phyloP scores from a whole-genome alignment of 2,888 invertebrate species.

The Aphodius granarius region DNA sequence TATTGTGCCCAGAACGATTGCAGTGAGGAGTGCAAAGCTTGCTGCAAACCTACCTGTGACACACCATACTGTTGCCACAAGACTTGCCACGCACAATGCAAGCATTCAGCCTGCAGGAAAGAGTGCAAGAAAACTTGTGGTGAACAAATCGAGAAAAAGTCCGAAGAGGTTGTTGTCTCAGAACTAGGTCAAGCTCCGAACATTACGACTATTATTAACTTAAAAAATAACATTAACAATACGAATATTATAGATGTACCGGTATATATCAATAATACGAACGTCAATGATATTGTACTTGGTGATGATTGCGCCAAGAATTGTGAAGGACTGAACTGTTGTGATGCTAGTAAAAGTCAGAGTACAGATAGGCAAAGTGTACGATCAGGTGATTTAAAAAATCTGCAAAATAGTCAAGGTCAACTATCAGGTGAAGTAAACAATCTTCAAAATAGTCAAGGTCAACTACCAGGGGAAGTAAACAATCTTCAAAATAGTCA shows the following conservation, averaged over 20 bases:
- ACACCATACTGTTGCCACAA: conserved; percentile 49
- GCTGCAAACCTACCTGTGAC: conserved; percentile 39
- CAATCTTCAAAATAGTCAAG: background rate
- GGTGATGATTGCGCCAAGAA: no score
- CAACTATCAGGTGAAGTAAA: no score
- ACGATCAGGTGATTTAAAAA: no score
- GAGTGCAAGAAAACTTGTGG: conserved; percentile 41
- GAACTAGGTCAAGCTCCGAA: conserved; percentile 33
- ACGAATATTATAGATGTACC: conserved; percentile 46
- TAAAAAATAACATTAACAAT: conserved; percentile 22
- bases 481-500: conserved; percentile 2
- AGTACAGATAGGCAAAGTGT: no score
- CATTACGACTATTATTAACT: conserved; percentile 23
- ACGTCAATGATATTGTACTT: conserved; percentile 51
- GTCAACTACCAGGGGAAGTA: background rate
- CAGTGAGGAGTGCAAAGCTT: conserved; percentile 42
- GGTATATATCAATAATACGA: conserved; percentile 49
- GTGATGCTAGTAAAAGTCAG: no score
- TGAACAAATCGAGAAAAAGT: conserved; percentile 4
- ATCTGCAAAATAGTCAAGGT: no score
- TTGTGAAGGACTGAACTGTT: no score
- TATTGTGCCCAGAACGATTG: conserved; percentile 29
- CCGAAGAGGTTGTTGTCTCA: conserved; percentile 44
- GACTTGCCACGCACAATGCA: conserved; percentile 49
- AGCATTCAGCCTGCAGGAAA: conserved; percentile 36